These are phyloP conservation scores for Camponotus pennsylvanicus DNA, from an alignment of 1,140 invertebrate genomes.

Conservation along the genomic window DNA sequence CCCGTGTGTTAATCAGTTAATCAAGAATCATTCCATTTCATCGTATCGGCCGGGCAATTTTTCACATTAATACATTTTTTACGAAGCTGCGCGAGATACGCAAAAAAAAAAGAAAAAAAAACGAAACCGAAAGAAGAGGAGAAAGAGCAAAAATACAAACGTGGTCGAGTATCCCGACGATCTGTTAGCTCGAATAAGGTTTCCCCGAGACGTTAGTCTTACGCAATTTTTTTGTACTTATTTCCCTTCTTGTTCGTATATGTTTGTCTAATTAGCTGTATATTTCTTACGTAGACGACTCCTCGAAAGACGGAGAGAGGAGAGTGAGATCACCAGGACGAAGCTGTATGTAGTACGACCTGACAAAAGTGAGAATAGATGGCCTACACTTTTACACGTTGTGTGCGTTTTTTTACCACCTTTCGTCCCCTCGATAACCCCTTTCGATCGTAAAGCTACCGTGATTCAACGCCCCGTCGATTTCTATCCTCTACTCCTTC, in stretches of 20 bases:
- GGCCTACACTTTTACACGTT: conserved; percentile 70
- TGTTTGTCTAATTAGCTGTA: conserved; percentile 64
- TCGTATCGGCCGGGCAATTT: conserved; percentile 15
- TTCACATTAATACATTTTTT: conserved; percentile 65
- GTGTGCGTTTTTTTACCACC: conserved; percentile 36
- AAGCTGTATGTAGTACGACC: conserved; percentile 56
- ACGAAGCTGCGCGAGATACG: conserved; percentile 39
- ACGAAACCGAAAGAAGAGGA: conserved; percentile 5
- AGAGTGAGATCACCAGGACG: neutral
- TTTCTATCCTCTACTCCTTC: neutral
- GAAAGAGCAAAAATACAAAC: conserved; percentile 5
- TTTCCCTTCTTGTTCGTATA: conserved; percentile 47
- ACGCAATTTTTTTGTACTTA: conserved; percentile 83
- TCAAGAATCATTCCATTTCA: conserved; percentile 11
- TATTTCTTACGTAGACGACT: conserved; percentile 51
- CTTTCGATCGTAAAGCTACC: conserved; percentile 14
- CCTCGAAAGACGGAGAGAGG: neutral
- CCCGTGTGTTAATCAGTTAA: conserved; percentile 21
- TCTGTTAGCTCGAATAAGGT: neutral
- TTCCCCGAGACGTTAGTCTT: conserved; percentile 72
- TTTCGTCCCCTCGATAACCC: neutral
- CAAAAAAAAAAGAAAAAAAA: neutral
- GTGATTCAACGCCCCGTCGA: conserved; percentile 27
- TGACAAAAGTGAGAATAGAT: conserved; percentile 75
- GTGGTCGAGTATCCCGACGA: conserved; percentile 31